Evolutionary conservation across 2,113 vertebrate species (phyloP).

Genomic region (Ivindomyrus marchei): DNA sequence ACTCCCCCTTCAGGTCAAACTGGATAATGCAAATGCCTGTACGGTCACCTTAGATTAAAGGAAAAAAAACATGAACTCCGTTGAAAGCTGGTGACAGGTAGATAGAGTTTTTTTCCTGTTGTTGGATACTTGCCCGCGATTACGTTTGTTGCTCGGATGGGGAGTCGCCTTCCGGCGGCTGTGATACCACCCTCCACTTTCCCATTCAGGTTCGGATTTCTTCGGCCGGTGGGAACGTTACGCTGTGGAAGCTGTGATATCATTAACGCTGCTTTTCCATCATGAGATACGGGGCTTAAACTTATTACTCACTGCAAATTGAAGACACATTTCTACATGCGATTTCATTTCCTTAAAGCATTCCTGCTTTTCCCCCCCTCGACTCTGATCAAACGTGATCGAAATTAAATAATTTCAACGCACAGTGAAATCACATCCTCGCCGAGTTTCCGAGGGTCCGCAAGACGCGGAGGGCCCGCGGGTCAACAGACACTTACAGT

Average conservation of each 20-base stretch:
- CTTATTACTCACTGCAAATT: not conserved
- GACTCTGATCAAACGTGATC: not conserved
- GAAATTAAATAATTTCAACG: not conserved
- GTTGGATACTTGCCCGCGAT: not conserved
- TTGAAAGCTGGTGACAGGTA: not conserved
- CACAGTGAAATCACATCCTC: not conserved
- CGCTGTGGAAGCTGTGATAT: not conserved
- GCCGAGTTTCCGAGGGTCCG: not conserved
- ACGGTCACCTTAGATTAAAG: not conserved
- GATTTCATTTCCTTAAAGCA: not conserved
- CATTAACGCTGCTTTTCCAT: not conserved
- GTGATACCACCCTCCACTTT: not conserved
- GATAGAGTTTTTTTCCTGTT: not conserved
- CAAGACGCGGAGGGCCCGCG: not conserved
- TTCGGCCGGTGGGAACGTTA: not conserved
- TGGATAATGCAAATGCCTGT: not conserved
- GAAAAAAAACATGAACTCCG: not conserved
- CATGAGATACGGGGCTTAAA: not conserved
- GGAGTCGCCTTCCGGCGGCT: not conserved
- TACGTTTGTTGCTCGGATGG: not conserved
- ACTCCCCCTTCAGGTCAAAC: constrained; percentile 9
- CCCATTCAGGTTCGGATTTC: not conserved
- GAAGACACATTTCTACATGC: not conserved
- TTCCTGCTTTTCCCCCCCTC: not conserved
- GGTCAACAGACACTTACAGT: not conserved